Evolutionary conservation across 1,140 invertebrate genomes (phyloP), one percentile per base, ranked within the genome.

Genomic region (Temnothorax longispinosus): DNA sequence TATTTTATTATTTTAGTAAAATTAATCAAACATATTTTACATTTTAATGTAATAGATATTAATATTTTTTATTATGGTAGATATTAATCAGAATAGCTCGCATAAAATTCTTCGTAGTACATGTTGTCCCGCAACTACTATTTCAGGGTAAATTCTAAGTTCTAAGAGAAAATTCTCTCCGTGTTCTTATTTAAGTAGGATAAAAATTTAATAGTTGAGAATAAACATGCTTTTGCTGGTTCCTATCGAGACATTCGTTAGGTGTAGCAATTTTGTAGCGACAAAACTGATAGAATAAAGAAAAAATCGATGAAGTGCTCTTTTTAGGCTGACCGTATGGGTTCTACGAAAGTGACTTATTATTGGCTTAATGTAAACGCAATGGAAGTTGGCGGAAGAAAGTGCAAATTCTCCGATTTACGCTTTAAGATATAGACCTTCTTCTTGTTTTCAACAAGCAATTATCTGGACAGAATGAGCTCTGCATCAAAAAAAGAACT

Each of bases 381-480:
- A 67, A 74, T 32, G 69, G 27, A 74, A 47, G 58, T 82, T 74
- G 67, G 47, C 38, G 67, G 41, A 50, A 47, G 67, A 74, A 74
- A 84, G 38, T 74, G 54, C 54, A 84, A 84, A 75, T 75, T 74
- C 41, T 75, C 54, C 44, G n/a, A 84, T 84, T 84, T 75, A 74
- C 27, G 80, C 69, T 84, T 74, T 44, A 60, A 84, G 27, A 41
- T 60, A 50, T 74, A 75, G 56, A 74, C 3, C 74, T 76, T 72
- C 71, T 74, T 88, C 80, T 74, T 88, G 65, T 85, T 74, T 88
- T 86, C 88, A 75, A 87, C 44, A 60, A 77, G 72, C 87, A 91
- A 92, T 93, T 93, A 93, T 93, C 91, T 93, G 91, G 88, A 88
- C 90, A 92, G 92, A 91, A 88, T 89, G 85, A 89, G 88, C 88